phyloP scores from a whole-genome alignment of 1,140 invertebrate genomes.

The Polypedilum vanderplanki region DNA sequence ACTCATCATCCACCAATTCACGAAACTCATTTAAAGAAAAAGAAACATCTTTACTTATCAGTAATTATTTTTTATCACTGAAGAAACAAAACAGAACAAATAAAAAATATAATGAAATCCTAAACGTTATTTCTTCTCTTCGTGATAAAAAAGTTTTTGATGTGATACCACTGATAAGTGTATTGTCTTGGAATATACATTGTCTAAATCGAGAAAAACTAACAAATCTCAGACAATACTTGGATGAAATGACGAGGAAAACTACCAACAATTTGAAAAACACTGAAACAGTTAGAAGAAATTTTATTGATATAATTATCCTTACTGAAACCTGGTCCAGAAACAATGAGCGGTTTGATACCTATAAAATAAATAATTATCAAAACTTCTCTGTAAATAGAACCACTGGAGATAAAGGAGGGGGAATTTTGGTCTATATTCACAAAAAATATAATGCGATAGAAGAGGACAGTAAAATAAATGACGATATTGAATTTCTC shows the following conservation, averaged over 20 bases:
- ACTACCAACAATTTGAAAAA: neutral
- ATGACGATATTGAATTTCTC: neutral
- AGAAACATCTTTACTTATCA: too few species aligned
- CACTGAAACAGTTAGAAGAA: neutral
- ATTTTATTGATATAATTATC: neutral
- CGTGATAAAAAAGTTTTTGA: neutral
- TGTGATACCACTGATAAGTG: neutral
- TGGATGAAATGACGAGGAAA: neutral
- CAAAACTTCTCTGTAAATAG: neutral
- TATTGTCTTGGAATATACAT: neutral
- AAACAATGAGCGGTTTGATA: neutral
- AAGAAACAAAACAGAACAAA: too few species aligned
- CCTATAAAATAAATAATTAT: neutral
- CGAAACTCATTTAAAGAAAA: too few species aligned
- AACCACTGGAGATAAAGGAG: neutral
- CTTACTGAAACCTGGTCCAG: neutral
- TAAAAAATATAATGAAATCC: neutral
- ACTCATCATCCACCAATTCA: too few species aligned
- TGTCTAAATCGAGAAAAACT: neutral
- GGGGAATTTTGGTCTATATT: neutral
- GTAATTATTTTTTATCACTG: too few species aligned
- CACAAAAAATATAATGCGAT: neutral
- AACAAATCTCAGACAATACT: neutral
- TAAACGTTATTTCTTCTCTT: neutral
- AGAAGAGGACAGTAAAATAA: neutral